Base-by-base conservation (phyloP, 2,888 invertebrate genomes). In the Drosophila cognata region DNA sequence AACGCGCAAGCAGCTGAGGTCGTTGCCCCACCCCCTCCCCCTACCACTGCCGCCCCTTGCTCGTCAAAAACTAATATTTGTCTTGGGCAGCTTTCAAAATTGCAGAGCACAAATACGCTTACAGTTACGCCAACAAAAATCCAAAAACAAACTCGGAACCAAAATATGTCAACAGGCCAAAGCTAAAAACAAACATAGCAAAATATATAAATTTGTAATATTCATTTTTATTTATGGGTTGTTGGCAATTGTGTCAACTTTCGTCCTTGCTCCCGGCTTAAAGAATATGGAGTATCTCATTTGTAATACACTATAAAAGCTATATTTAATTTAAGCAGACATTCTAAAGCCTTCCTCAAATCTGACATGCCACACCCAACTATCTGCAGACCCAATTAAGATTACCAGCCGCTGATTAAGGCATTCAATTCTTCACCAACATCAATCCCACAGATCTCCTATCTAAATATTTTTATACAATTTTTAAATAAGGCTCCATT, bases 31-130 rank as follows among this genome's bases (percentile, higher is more conserved):
- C 4, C 13, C 1, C 7, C 35, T 10, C 21, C 7, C 36, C 13
- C 1, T 3, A 2, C 16, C 25, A 0, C 2, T n/a, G 2, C 16
- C 16, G 7, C 1, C 1, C 8, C 43, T 29, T n/a, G 46, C 46
- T 46, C 16, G 46, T 25, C 62, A 16, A 28, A 68, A 83, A 80
- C 81, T 73, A 80, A 87, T 70, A 84, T 87, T 87, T 69, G 78
- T 58, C 61, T 71, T 66, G 36, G 52, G 36, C 51, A 41, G 29
- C 43, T 51, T 56, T 65, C 66, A 56, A 61, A 81, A 70, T 48
- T 53, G 28, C 18, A 43, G 16, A 52, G 35, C 38, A 41, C 41
- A 69, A 4, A 50, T 31, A 51, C 48, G 28, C 6, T 36, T 36
- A 29, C 41, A 59, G 11, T 41, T 33, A 35, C 53, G 13, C 16